Conservation (phyloP, 2,113 vertebrate species). For the Pseudorasbora parva region DNA sequence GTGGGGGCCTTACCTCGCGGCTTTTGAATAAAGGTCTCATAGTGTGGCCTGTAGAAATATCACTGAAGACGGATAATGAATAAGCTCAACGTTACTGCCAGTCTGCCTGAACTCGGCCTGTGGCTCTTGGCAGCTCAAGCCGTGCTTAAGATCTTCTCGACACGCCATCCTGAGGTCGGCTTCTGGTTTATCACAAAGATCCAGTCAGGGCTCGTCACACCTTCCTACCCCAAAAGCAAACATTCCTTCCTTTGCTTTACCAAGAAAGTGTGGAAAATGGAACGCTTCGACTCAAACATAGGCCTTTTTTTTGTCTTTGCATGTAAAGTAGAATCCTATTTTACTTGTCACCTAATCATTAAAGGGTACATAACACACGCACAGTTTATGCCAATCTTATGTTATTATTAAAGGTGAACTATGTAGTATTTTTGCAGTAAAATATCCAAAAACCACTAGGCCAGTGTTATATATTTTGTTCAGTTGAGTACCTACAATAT, state of each 20-base stretch:
- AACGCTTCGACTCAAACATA: background rate
- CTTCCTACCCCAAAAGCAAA: slow-evolving; percentile 47
- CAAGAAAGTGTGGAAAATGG: slow-evolving; percentile 15
- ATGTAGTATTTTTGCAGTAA: no score
- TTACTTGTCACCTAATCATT: slow-evolving; percentile 4
- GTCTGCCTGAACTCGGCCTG: slow-evolving; percentile 66
- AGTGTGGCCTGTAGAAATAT: slow-evolving; percentile 64
- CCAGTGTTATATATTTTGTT: no score
- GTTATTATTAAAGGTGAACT: no score
- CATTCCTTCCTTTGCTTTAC: slow-evolving; percentile 22
- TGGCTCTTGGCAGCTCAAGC: slow-evolving; percentile 73
- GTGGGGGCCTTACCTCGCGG: slow-evolving; percentile 5
- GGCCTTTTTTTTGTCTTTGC: background rate
- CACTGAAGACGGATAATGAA: slow-evolving; percentile 74
- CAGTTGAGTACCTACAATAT: no score
- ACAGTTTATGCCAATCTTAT: no score
- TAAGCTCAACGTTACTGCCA: slow-evolving; percentile 61
- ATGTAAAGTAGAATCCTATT: slow-evolving; percentile 6
- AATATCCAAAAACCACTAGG: no score
- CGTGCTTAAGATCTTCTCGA: slow-evolving; percentile 46
- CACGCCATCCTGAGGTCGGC: slow-evolving; percentile 53
- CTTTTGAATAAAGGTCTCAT: slow-evolving; percentile 65
- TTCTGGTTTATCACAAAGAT: slow-evolving; percentile 73
- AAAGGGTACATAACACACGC: background rate
- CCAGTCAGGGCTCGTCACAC: slow-evolving; percentile 56